Evolutionary conservation across 2,888 invertebrate genomes (phyloP), one percentile per base, ranked within the genome.

Genomic region (Suillia variegata): DNA sequence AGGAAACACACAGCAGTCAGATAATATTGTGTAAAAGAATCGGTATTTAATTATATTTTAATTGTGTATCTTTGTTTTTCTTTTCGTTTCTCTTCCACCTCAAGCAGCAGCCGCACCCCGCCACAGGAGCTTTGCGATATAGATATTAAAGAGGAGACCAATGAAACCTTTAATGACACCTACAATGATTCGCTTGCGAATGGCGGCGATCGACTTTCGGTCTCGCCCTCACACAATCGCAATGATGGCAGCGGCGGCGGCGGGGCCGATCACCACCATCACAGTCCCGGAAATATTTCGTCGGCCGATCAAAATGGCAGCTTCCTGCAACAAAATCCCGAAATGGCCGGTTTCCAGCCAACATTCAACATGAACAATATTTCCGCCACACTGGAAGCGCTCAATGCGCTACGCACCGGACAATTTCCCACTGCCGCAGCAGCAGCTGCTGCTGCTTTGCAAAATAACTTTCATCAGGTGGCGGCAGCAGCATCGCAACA

Each of bases 361-460:
- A 74, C 78, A 59, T 80, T 81, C 62, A 80, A 78, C 62, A 80
- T 82, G 75, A 81, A 76, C 62, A 82, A 81, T 66, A 77, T 81
- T 62, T 80, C 82, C 52, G 81, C 81, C 55, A 82, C 81, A 15
- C 63, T 81, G 61, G 82, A 81, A 66, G 80, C 81, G 2, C 66
- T 81, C 17, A 82, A 80, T 67, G 81, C 81, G 10, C 64, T 81
- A 52, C 79, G 82, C 59, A 67, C 65, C 15, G 80, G 77, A 31
- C 80, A 80, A 31, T 80, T 80, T 22, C 79, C 79, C 22, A 70
- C 70, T 42, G 80, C 80, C 5, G 76, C 77, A 5, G 78, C 78
- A 2, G 78, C 79, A n/a, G 74, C 80, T 5, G 77, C 79, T 1
- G 73, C 71, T 17, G 75, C 80, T 51, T 69, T 78, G 57, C 75